A percentile compares a stretch with the other conserved stretches of the same genome.
These are phyloP conservation scores for Batillaria attramentaria DNA, from an alignment of 1,140 invertebrate species.

Conservation along the genomic window DNA sequence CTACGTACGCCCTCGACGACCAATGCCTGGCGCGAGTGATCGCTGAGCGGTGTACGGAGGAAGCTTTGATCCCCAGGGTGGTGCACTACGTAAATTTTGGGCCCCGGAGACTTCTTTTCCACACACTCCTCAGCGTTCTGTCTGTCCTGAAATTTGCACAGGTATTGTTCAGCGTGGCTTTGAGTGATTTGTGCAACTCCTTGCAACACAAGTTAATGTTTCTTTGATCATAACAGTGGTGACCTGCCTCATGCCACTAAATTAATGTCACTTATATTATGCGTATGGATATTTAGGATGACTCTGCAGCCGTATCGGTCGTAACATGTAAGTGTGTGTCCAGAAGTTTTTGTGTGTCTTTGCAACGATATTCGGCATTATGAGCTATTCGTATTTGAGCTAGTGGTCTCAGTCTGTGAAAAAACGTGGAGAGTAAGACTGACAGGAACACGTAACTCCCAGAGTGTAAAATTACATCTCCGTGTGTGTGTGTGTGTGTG, in stretches of 20 bases:
- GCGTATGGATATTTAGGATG: neutral
- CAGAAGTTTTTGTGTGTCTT: too few species aligned
- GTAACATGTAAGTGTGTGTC: too few species aligned
- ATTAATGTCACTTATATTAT: neutral
- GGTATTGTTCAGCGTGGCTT: too few species aligned
- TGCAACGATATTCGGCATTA: too few species aligned
- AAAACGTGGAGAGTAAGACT: neutral
- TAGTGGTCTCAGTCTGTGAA: neutral
- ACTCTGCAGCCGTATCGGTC: too few species aligned
- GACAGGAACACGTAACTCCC: neutral
- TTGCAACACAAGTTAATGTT: too few species aligned
- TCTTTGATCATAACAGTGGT: too few species aligned
- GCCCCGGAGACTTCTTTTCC: too few species aligned
- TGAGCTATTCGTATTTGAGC: too few species aligned
- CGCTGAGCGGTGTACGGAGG: neutral
- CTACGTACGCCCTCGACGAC: neutral
- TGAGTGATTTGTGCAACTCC: too few species aligned
- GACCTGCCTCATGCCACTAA: neutral
- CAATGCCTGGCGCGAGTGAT: neutral
- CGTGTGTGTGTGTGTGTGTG: neutral
- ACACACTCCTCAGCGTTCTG: too few species aligned
- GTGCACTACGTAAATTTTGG: neutral
- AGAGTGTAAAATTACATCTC: neutral
- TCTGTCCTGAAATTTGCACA: too few species aligned
- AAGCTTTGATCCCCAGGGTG: neutral